These are phyloP conservation scores for Phymastichus coffea DNA, from an alignment of 1,140 invertebrate species.

Conservation along the genomic window DNA sequence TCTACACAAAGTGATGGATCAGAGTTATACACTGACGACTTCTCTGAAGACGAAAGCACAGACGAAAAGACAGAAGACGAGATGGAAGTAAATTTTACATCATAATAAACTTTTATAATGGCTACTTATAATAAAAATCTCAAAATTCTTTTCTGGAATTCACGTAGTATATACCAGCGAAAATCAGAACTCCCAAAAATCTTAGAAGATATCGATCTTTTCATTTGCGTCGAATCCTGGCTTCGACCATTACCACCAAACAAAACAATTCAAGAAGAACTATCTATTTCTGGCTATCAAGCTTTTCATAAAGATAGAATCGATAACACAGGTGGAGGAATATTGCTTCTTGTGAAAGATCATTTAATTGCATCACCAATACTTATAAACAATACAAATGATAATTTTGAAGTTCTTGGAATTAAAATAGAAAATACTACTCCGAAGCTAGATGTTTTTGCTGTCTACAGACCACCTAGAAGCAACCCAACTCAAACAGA, in stretches of 20 bases:
- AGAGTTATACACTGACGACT: too few species aligned
- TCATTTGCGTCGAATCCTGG: neutral
- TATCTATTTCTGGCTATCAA: too few species aligned
- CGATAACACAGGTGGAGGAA: neutral
- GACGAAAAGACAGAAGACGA: too few species aligned
- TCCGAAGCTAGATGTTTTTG: neutral
- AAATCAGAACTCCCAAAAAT: neutral
- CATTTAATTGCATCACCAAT: too few species aligned
- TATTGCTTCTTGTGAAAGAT: neutral
- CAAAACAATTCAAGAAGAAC: neutral
- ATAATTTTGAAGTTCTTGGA: neutral
- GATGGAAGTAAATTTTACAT: too few species aligned
- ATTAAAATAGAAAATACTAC: neutral
- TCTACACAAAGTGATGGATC: too few species aligned
- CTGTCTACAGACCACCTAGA: conserved; percentile 2
- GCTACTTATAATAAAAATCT: neutral
- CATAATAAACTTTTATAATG: too few species aligned
- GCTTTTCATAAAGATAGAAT: too few species aligned
- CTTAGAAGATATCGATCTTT: neutral
- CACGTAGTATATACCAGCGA: neutral
- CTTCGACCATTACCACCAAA: neutral
- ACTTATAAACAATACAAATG: neutral
- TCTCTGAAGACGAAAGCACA: too few species aligned
- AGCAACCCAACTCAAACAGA: neutral
- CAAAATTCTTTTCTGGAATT: neutral